phyloP scores from a whole-genome alignment of 2,797 vertebrate species.

The Neosilurus hyrtlii region DNA sequence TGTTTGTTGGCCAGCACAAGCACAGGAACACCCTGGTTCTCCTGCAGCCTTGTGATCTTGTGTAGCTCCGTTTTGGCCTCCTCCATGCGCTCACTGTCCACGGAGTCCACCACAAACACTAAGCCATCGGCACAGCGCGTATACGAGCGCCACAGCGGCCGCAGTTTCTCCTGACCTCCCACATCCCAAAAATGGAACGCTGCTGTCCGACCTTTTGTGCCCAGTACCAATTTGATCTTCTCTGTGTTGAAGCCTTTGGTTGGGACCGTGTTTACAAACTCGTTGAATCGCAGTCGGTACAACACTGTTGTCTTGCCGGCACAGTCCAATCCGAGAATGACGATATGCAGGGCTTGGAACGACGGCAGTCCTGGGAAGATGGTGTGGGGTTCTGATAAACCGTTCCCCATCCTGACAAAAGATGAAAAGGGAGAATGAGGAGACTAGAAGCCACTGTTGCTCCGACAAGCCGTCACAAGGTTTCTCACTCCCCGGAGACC shows the following conservation, averaged over 20 bases:
- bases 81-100: slow-evolving; percentile 87
- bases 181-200: slow-evolving; percentile 95
- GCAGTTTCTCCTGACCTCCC: slow-evolving; percentile 91
- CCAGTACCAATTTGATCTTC: slow-evolving; percentile 83
- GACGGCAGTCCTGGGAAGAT: slow-evolving; percentile 80
- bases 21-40: slow-evolving; percentile 91
- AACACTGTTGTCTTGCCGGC: slow-evolving; percentile 94
- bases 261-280: slow-evolving; percentile 94
- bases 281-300: slow-evolving; percentile 90
- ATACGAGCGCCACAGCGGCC: slow-evolving; percentile 93
- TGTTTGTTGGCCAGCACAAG: slow-evolving; percentile 95
- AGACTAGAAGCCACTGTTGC: slow-evolving; percentile 44
- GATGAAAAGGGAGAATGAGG: slow-evolving; percentile 9
- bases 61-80: slow-evolving; percentile 92
- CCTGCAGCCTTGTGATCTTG: slow-evolving; percentile 89
- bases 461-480: slow-evolving; percentile 56
- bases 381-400: slow-evolving; percentile 63
- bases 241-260: slow-evolving; percentile 93
- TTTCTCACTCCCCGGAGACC: slow-evolving; percentile 52
- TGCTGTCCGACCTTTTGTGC: slow-evolving; percentile 72
- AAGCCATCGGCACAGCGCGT: slow-evolving; percentile 91
- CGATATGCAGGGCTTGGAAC: slow-evolving; percentile 91
- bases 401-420: slow-evolving; percentile 66
- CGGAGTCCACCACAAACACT: slow-evolving; percentile 94
- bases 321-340: slow-evolving; percentile 91